Percentiles rank a stretch among this genome's conserved stretches.
Evolutionary conservation across 1,140 invertebrate species (phyloP).

Genomic region (Drosophila kikkawai): DNA sequence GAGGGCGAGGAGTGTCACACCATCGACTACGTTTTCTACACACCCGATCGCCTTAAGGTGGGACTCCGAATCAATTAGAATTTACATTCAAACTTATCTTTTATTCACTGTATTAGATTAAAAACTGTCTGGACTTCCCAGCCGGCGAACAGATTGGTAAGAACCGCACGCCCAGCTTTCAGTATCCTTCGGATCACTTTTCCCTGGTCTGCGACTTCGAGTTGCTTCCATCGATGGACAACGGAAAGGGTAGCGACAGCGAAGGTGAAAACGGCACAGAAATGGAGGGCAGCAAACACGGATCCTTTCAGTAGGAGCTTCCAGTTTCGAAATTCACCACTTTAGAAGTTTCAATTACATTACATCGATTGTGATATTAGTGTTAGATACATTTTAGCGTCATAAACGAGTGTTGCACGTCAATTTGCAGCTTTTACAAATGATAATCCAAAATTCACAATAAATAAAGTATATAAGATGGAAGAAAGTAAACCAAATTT

Average conservation of each 20-base stretch:
- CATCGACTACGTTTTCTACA: conserved; percentile 93
- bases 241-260: conserved; percentile 22
- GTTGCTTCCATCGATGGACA: conserved; percentile 37
- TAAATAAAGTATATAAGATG: conserved; percentile 59
- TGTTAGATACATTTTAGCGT: conserved; percentile 81
- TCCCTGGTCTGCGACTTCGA: conserved; percentile 90
- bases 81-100: not conserved
- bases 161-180: conserved; percentile 88
- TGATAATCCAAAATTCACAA: conserved; percentile 63
- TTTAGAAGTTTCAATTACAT: conserved; percentile 70
- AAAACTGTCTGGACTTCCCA: conserved; percentile 88
- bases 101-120: conserved; percentile 81
- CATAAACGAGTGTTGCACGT: conserved; percentile 58
- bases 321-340: conserved; percentile 39
- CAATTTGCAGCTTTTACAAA: conserved; percentile 48
- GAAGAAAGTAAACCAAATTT: conserved; percentile 27
- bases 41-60: conserved; percentile 86
- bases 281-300: conserved; percentile 37
- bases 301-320: conserved; percentile 42
- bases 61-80: not conserved
- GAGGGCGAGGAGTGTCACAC: conserved; percentile 91
- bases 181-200: conserved; percentile 93
- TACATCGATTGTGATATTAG: conserved; percentile 84
- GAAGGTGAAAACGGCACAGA: conserved; percentile 16
- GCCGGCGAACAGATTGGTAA: conserved; percentile 89